These are phyloP conservation scores for Acanthosepion pharaonis DNA, from an alignment of 2,888 invertebrate genomes.

Conservation along the genomic window DNA sequence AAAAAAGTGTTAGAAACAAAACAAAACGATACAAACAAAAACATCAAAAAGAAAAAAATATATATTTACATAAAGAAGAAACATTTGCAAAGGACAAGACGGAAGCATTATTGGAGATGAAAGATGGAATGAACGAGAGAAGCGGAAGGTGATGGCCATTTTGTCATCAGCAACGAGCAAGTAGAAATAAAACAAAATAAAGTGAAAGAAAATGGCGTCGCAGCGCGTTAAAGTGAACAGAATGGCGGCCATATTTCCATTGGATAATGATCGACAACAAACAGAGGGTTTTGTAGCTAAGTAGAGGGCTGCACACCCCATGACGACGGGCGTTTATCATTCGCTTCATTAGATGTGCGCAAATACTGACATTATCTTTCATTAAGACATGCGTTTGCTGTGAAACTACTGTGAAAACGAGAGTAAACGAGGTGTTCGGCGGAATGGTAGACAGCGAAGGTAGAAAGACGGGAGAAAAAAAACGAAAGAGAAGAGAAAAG, in stretches of 20 bases:
- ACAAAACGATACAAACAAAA: not conserved
- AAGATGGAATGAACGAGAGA: not conserved
- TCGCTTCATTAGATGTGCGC: not conserved
- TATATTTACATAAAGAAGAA: not conserved
- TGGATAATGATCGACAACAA: conserved; percentile 10
- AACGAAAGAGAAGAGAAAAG: not conserved
- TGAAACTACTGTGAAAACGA: conserved; percentile 4
- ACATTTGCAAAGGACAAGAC: not conserved
- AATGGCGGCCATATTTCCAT: conserved; percentile 12
- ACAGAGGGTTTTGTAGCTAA: conserved; percentile 22
- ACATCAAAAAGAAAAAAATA: not conserved
- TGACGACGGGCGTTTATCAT: not conserved
- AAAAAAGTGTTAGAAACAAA: not conserved
- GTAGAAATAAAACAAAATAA: not conserved
- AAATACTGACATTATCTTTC: conserved; percentile 11
- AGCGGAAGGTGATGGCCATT: conserved; percentile 18
- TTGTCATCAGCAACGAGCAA: not conserved
- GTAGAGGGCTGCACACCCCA: conserved; percentile 2
- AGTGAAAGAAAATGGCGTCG: not conserved
- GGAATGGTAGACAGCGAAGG: not conserved
- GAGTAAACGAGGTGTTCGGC: not conserved
- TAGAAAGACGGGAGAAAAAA: not conserved
- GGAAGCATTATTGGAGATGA: conserved; percentile 20
- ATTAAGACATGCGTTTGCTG: conserved; percentile 33
- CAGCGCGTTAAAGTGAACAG: not conserved